These are phyloP conservation scores for Eutolmus rufibarbis DNA, from an alignment of 2,888 invertebrate genomes.

Conservation along the genomic window DNA sequence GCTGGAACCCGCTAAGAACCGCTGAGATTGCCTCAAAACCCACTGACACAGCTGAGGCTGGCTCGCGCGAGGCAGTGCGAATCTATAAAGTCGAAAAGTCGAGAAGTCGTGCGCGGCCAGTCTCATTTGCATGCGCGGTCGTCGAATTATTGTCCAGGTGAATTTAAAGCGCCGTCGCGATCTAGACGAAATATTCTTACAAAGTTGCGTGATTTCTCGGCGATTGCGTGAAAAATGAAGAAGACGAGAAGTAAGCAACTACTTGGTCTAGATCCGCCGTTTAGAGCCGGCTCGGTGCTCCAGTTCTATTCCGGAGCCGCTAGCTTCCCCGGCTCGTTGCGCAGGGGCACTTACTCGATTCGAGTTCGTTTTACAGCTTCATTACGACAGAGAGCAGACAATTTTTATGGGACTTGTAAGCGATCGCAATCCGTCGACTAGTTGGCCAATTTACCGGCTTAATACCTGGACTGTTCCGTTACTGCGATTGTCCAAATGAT, in stretches of 20 bases:
- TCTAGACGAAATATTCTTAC: neutral
- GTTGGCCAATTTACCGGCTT: neutral
- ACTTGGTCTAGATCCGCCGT: neutral
- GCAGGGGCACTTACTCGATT: neutral
- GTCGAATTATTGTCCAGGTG: neutral
- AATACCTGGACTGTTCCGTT: neutral
- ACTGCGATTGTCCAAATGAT: neutral
- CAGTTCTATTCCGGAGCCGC: neutral
- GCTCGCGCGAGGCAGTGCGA: neutral
- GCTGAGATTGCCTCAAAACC: neutral
- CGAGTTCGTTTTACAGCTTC: neutral
- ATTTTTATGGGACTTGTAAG: neutral
- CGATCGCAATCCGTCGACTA: neutral
- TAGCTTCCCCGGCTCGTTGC: neutral
- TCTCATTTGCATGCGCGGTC: neutral
- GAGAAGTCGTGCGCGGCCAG: neutral
- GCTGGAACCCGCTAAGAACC: neutral
- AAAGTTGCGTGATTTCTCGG: conserved; percentile 4
- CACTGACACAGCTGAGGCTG: neutral
- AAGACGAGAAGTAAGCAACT: neutral
- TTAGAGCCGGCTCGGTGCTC: neutral
- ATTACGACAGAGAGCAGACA: conserved; percentile 12
- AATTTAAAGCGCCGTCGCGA: neutral
- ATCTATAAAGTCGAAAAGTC: neutral
- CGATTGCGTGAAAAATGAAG: conserved; percentile 1